Base-by-base conservation (phyloP, 2,797 vertebrate genomes). In the Diceros bicornis region DNA sequence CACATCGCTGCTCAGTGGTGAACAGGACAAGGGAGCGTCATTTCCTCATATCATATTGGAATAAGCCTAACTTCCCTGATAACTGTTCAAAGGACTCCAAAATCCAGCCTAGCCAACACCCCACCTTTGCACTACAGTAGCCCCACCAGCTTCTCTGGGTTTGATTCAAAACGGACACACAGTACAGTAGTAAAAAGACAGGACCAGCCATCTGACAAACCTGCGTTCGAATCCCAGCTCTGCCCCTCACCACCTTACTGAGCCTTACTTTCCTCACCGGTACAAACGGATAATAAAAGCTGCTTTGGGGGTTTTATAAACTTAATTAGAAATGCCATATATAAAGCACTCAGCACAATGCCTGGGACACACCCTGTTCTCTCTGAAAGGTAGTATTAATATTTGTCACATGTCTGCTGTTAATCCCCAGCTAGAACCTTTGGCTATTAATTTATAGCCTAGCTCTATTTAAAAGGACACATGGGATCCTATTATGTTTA, bases 301-400 rank as follows among this genome's bases (percentile, higher is more conserved):
- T 78, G 37, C 89, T 86, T 34, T 68, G 50, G 66, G 55, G 13
- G 64, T 59, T 74, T 77, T 50, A 21, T 50, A 55, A 82, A 91
- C 89, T 90, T 82, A 88, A 94, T 87, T 83, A 95, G 85, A 89
- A 79, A 89, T 29, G 50, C 37, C 47, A 44, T 21, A 34, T 37
- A 41, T 59, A 52, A 95, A 90, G 79, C 34, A 83, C 7, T 12
- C n/a, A 62, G 47, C 32, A 55, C 8, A 32, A 25, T 12, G 57
- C 52, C 71, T 23, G 32, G 9, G 57, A 18, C 11, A 75, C 0
- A 41, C 5, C 9, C 57, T 44, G 0, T 41, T 72, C 44, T 89
- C 74, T 78, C 6, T 4, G 41, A 94, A 74, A 89, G 17, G 64
- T 4, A 59, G 94, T 2, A 50, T 66, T 23, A 44, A 13, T 18